Conservation (phyloP, 2,888 invertebrate genomes). For the Metalampra italica region DNA sequence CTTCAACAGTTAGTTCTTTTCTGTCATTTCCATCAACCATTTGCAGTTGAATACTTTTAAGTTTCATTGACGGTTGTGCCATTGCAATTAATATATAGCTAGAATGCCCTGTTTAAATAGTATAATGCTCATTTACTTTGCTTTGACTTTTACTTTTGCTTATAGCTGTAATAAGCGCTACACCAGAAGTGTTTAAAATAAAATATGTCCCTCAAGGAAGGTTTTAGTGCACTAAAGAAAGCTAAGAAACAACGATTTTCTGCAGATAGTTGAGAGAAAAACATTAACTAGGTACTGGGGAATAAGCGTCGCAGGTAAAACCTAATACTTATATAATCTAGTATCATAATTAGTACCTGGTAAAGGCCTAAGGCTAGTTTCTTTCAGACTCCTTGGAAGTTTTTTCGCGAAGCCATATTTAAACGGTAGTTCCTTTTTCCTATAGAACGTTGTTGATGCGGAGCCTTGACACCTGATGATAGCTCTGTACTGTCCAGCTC, state of each 20-base stretch:
- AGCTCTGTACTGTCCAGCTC: conserved; percentile 30
- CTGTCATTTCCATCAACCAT: conserved; percentile 23
- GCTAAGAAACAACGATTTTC: too few relatives aligned
- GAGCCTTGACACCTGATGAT: conserved; percentile 30
- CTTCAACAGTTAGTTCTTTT: conserved; percentile 23
- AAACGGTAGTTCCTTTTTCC: conserved; percentile 36
- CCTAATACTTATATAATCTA: neutral
- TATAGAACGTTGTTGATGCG: conserved; percentile 37
- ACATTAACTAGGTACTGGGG: too few relatives aligned
- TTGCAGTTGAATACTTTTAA: conserved; percentile 31
- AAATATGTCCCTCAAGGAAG: too few relatives aligned
- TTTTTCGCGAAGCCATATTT: conserved; percentile 49
- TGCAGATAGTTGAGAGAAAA: too few relatives aligned
- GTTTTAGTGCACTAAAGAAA: too few relatives aligned
- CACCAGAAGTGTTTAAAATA: too few relatives aligned
- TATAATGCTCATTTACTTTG: too few relatives aligned
- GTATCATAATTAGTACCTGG: conserved; percentile 37
- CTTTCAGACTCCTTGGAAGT: conserved; percentile 38
- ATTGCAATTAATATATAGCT: conserved; percentile 37
- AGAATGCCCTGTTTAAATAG: conserved; percentile 24
- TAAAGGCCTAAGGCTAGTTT: conserved; percentile 48
- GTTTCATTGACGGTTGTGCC: conserved; percentile 19
- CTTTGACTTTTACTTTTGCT: too few relatives aligned
- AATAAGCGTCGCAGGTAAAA: neutral
- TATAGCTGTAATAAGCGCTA: too few relatives aligned